These are phyloP conservation scores for Corvus moneduloides DNA, from an alignment of 2,113 vertebrate species.

Conservation along the genomic window DNA sequence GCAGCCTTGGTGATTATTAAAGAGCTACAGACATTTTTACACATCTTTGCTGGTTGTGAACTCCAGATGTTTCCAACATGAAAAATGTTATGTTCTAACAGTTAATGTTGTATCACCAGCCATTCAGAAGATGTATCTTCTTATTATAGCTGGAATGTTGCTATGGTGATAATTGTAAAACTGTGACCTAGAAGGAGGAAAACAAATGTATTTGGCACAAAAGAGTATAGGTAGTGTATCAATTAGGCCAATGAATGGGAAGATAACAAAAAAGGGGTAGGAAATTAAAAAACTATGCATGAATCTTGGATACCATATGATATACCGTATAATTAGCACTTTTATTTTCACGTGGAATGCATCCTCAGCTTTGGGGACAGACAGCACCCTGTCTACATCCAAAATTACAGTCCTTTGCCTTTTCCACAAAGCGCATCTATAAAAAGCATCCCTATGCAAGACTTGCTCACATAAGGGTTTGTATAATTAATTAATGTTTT, in stretches of 20 bases:
- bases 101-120: slow-evolving; percentile 68
- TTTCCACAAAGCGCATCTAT: background rate
- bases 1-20: slow-evolving; percentile 72
- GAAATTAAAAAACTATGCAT: background rate
- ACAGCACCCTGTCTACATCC: background rate
- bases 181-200: slow-evolving; percentile 57
- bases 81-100: slow-evolving; percentile 74
- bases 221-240: slow-evolving; percentile 37
- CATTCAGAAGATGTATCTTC: slow-evolving; percentile 77
- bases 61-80: slow-evolving; percentile 77
- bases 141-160: slow-evolving; percentile 72
- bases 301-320: background rate
- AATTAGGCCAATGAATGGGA: slow-evolving; percentile 59
- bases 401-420: background rate
- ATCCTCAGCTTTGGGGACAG: background rate
- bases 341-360: background rate
- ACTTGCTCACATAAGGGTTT: background rate
- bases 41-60: slow-evolving; percentile 65
- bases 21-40: slow-evolving; percentile 69
- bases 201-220: slow-evolving; percentile 52
- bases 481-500: background rate
- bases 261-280: slow-evolving; percentile 32
- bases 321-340: background rate
- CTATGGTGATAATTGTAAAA: slow-evolving; percentile 77
- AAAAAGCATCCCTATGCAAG: background rate